These are phyloP conservation scores for Limosa lapponica DNA, from an alignment of 2,797 vertebrate genomes.

Conservation along the genomic window DNA sequence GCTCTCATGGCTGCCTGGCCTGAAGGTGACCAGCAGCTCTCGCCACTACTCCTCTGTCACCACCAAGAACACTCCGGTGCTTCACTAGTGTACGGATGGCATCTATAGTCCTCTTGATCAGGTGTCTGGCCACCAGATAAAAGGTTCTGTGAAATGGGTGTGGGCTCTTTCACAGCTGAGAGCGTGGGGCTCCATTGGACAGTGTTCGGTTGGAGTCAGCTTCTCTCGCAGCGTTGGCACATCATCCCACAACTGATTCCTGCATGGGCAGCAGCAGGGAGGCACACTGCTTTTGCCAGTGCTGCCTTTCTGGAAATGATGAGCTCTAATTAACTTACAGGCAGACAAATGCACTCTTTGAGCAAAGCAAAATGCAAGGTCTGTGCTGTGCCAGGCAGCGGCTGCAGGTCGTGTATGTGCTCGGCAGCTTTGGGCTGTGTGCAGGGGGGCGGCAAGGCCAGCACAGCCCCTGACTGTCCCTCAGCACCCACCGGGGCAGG, in stretches of 20 bases:
- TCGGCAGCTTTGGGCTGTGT: not conserved
- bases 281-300: rapidly evolving
- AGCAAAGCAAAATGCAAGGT: not conserved
- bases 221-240: not conserved
- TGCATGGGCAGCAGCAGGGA: not conserved
- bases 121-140: not conserved
- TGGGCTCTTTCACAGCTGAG: no score
- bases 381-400: not conserved
- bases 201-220: not conserved
- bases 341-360: not conserved
- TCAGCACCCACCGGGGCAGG: not conserved
- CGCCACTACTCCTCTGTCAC: rapidly evolving
- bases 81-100: rapidly evolving
- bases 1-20: not conserved
- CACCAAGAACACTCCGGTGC: not conserved
- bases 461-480: no score
- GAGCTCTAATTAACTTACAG: not conserved
- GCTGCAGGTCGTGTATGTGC: not conserved
- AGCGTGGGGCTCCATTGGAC: no score
- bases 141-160: no score
- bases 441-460: not conserved
- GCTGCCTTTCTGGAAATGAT: not conserved
- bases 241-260: not conserved
- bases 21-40: not conserved
- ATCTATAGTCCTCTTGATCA: not conserved